These are phyloP conservation scores for Ophion slaviceki DNA, from an alignment of 2,888 invertebrate species.

Conservation along the genomic window DNA sequence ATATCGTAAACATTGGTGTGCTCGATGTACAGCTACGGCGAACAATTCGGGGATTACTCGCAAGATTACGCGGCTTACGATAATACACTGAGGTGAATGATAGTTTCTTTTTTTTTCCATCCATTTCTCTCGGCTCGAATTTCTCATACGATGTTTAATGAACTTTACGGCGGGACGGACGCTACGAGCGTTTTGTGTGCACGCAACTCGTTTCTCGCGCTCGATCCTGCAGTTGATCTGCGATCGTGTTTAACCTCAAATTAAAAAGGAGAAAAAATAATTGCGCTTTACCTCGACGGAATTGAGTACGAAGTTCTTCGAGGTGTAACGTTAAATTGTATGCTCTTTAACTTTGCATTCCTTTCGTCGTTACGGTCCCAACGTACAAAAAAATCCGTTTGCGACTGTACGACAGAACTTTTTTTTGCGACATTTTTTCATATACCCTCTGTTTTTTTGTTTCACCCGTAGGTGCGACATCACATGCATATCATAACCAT, in stretches of 20 bases:
- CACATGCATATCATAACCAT: slow-evolving; percentile 63
- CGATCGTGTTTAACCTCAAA: slow-evolving; percentile 50
- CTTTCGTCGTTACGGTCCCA: background rate
- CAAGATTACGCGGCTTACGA: slow-evolving; percentile 59
- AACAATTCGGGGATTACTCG: slow-evolving; percentile 58
- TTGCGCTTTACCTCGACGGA: slow-evolving; percentile 18
- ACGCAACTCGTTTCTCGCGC: slow-evolving; percentile 37
- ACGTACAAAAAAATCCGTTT: background rate
- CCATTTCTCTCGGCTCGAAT: background rate
- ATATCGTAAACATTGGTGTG: slow-evolving; percentile 63
- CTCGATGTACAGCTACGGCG: slow-evolving; percentile 64
- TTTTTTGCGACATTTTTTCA: slow-evolving; percentile 68
- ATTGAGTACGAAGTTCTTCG: background rate
- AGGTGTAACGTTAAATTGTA: background rate
- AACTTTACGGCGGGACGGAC: slow-evolving; percentile 8
- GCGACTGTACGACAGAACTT: slow-evolving; percentile 14
- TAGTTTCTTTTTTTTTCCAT: slow-evolving; percentile 36
- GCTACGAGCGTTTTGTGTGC: slow-evolving; percentile 31
- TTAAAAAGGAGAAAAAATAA: slow-evolving; percentile 15
- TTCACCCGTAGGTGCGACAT: slow-evolving; percentile 82
- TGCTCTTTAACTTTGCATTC: background rate
- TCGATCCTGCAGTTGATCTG: slow-evolving; percentile 1
- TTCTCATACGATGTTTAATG: background rate
- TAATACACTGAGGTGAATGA: slow-evolving; percentile 61
- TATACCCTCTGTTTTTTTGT: slow-evolving; percentile 82